Percentiles rank a stretch among this genome's conserved stretches.
Evolutionary conservation across 2,113 vertebrate species (phyloP).

Genomic region (Tragelaphus strepsiceros): DNA sequence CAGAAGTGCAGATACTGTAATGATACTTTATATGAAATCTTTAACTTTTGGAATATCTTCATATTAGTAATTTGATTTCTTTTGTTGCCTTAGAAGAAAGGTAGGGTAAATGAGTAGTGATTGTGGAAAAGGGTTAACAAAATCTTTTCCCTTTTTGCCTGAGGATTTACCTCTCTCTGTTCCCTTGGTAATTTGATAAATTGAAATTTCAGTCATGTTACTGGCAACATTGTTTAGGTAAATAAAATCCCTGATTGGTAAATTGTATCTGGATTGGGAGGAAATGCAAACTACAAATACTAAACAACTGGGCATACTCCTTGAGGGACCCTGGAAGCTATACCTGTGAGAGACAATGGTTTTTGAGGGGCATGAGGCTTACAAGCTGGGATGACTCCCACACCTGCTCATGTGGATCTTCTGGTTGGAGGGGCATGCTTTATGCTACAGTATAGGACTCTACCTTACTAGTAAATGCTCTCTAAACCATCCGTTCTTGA

Average conservation of each 20-base stretch:
- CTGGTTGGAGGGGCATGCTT: not conserved
- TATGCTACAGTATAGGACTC: not conserved
- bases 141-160: not conserved
- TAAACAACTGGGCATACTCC: not conserved
- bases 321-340: not conserved
- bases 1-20: not conserved
- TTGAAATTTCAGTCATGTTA: slow-evolving; percentile 14
- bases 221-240: not conserved
- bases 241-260: not conserved
- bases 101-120: not conserved
- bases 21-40: not conserved
- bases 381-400: not conserved
- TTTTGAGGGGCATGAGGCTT: not conserved
- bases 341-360: not conserved
- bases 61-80: not conserved
- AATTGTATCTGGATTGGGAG: not conserved
- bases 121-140: not conserved
- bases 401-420: not conserved
- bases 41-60: not conserved
- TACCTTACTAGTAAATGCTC: not conserved
- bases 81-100: not conserved
- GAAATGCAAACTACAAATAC: not conserved
- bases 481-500: not conserved
- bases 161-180: slow-evolving; percentile 11
- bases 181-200: slow-evolving; percentile 38